These are phyloP conservation scores for Flexamia atlantica DNA, from an alignment of 2,888 invertebrate genomes.

Conservation along the genomic window DNA sequence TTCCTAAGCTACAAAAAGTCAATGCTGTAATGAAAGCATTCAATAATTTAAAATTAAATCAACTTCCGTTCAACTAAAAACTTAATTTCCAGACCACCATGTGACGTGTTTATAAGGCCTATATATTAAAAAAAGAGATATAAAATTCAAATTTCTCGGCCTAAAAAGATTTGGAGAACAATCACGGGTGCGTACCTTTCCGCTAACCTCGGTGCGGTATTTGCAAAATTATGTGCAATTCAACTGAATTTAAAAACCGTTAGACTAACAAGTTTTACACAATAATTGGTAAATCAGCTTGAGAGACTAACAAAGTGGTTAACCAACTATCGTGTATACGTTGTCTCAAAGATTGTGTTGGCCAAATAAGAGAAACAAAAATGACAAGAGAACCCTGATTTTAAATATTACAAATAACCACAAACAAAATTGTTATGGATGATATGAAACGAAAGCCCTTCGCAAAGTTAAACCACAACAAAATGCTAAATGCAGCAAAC, in stretches of 20 bases:
- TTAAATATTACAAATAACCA: not conserved
- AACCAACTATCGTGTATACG: constrained; percentile 6
- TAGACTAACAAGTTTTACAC: not conserved
- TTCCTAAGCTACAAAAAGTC: not conserved
- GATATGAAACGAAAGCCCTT: not conserved
- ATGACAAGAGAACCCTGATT: not conserved
- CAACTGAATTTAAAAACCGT: not conserved
- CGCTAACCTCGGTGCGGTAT: not conserved
- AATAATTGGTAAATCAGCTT: not conserved
- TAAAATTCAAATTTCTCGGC: constrained; percentile 14
- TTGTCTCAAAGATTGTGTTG: not conserved
- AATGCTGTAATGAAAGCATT: not conserved
- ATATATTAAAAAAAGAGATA: not conserved
- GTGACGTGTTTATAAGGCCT: not conserved
- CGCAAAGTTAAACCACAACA: constrained; percentile 9
- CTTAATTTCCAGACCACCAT: not conserved
- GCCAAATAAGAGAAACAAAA: not conserved
- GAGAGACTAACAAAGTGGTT: not conserved
- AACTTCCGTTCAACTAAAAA: not conserved
- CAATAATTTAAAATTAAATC: constrained; percentile 8
- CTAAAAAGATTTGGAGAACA: not conserved
- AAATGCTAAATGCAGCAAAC: not conserved
- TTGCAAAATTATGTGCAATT: not conserved
- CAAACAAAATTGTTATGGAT: not conserved
- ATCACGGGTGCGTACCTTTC: not conserved